Percentiles rank a stretch among this genome's conserved stretches.
These are phyloP conservation scores for Ophonus ardosiacus DNA, from an alignment of 2,888 invertebrate genomes.

Conservation along the genomic window DNA sequence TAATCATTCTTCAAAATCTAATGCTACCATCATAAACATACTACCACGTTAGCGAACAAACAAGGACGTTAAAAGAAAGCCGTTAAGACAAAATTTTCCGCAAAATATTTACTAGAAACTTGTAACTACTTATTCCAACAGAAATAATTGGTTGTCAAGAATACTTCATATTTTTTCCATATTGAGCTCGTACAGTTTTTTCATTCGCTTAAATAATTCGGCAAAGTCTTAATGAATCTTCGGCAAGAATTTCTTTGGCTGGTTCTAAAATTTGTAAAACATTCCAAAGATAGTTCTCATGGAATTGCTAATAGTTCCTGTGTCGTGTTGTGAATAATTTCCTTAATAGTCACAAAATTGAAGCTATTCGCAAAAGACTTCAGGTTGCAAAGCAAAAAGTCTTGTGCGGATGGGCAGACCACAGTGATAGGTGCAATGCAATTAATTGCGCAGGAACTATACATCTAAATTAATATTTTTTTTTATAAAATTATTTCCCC, in stretches of 20 bases:
- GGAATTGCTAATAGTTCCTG: slow-evolving; percentile 33
- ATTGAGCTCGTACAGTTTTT: background rate
- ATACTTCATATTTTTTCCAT: slow-evolving; percentile 14
- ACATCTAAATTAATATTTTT: slow-evolving; percentile 23
- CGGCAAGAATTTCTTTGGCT: background rate
- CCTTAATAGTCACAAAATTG: slow-evolving; percentile 46
- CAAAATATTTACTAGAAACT: slow-evolving; percentile 29
- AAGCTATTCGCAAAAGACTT: slow-evolving; percentile 32
- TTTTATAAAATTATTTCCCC: slow-evolving; percentile 7
- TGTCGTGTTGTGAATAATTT: slow-evolving; percentile 32
- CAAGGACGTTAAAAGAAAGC: slow-evolving; percentile 30
- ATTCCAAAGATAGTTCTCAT: slow-evolving; percentile 35
- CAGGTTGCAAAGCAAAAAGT: slow-evolving; percentile 25
- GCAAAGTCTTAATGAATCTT: slow-evolving; percentile 1
- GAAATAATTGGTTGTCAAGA: background rate
- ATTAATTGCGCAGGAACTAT: slow-evolving; percentile 40
- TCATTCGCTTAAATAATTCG: background rate
- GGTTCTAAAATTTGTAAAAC: slow-evolving; percentile 11
- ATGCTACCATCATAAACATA: background rate
- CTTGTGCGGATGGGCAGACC: slow-evolving; percentile 11
- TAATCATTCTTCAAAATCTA: background rate
- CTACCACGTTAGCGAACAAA: slow-evolving; percentile 6
- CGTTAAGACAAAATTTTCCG: background rate
- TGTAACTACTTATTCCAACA: background rate
- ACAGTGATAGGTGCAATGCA: slow-evolving; percentile 29